Evolutionary conservation across 2,113 vertebrate genomes (phyloP).

Genomic region (Cyprinodon brontotheroides): DNA sequence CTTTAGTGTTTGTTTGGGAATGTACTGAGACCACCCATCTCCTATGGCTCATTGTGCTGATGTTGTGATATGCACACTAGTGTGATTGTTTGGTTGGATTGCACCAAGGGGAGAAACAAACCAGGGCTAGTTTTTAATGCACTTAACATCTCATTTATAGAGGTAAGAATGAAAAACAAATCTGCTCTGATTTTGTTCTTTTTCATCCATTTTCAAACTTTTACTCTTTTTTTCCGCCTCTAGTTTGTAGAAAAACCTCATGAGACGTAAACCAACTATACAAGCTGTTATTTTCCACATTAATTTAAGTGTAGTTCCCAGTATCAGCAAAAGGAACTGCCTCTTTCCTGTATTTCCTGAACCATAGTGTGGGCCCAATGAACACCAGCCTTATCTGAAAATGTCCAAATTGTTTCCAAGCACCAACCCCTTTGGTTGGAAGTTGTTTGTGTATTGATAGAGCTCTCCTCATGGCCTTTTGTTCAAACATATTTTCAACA

Average conservation of each 20-base stretch:
- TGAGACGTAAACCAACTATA: not conserved
- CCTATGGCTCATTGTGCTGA: too few relatives aligned
- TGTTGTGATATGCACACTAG: too few relatives aligned
- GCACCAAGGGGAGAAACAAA: too few relatives aligned
- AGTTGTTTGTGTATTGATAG: slow-evolving; percentile 30
- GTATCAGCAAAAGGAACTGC: not conserved
- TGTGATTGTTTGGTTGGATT: too few relatives aligned
- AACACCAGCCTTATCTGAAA: slow-evolving; percentile 26
- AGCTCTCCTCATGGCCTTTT: slow-evolving; percentile 36
- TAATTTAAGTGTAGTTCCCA: not conserved
- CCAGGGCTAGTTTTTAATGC: too few relatives aligned
- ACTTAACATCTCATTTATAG: too few relatives aligned
- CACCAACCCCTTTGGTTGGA: not conserved
- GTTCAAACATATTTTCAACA: slow-evolving; percentile 32
- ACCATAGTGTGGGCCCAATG: slow-evolving; percentile 5
- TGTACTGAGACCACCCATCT: too few relatives aligned
- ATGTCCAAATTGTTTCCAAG: slow-evolving; percentile 2
- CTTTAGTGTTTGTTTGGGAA: too few relatives aligned
- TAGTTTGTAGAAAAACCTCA: not conserved
- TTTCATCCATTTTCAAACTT: not conserved
- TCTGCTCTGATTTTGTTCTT: not conserved
- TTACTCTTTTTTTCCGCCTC: too few relatives aligned
- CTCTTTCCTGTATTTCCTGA: slow-evolving; percentile 8
- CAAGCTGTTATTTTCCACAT: not conserved
- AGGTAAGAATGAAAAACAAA: not conserved